Base-by-base conservation (phyloP, 2,888 invertebrate genomes). In the Drosophila conformis region DNA sequence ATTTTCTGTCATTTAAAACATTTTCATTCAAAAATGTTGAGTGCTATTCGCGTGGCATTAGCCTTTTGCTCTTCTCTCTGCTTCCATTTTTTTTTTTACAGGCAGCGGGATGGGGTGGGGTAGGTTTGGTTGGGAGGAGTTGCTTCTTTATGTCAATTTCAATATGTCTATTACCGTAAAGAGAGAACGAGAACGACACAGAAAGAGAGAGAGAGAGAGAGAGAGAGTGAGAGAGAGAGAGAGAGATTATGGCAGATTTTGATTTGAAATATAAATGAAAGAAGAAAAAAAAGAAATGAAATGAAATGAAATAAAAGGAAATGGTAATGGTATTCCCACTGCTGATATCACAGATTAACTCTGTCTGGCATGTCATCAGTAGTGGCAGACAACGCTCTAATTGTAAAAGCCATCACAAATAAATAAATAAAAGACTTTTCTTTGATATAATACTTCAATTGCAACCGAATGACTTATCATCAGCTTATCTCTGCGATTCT, bases 21-120 rank as follows among this genome's bases (percentile, higher is more conserved):
- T 56, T 70, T 69, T 76, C 58, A 64, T 70, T 70, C 64, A 56
- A 58, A 61, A 80, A 46, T 60, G 49, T 59, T 54, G 35, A 69
- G 54, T 80, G 52, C 60, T 48, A 59, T 58, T 33, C 59, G 6
- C 33, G n/a, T 56, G 53, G 27, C 53, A 54, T 42, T 57, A 48
- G 60, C 31, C 27, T 25, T 27, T 25, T 29, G 36, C 27, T 11
- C 49, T 27, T 11, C 36, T 48, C 35, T 53, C 15, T 27, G 25
- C 18, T 11, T 21, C 21, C 40, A 29, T 10, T n/a, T 29, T 13
- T n/a, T 29, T 13, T 21, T 8, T n/a, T 7, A 8, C 2, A 2
- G 11, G 25, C 11, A 36, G 13, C 11, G 4, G 13, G 8, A 2
- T 4, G 0, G 29, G 11, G n/a, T 10, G 4, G 40, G 3, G 5